Percentiles rank a stretch among this genome's conserved stretches.
Evolutionary conservation across 2,113 vertebrate genomes (phyloP).

Genomic region (Anhinga rufa): DNA sequence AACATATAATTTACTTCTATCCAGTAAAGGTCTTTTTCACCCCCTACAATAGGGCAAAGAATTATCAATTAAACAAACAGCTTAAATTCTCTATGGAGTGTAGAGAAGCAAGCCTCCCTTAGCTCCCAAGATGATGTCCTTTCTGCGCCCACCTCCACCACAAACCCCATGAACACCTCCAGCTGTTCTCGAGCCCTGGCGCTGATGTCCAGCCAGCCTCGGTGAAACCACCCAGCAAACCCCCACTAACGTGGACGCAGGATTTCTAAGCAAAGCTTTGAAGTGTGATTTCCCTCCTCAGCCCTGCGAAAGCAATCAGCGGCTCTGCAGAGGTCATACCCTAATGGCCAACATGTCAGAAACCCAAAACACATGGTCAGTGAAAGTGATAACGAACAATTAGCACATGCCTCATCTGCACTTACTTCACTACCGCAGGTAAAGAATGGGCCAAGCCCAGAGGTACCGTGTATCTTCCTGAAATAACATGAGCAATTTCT

Average conservation of each 20-base stretch:
- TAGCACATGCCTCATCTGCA: conserved; percentile 40
- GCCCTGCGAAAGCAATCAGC: neutral
- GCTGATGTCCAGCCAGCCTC: neutral
- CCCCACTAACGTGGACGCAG: fast-evolving
- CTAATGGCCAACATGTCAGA: neutral
- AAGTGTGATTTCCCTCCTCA: neutral
- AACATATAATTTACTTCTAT: neutral
- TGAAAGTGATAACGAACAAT: conserved; percentile 3
- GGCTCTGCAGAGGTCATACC: neutral
- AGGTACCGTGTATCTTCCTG: conserved; percentile 55
- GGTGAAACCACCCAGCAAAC: neutral
- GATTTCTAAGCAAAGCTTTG: neutral
- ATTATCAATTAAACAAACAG: neutral
- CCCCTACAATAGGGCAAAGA: neutral
- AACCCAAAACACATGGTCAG: neutral
- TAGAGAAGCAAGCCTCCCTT: neutral
- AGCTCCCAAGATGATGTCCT: neutral
- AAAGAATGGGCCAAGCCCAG: conserved; percentile 52
- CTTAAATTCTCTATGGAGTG: neutral
- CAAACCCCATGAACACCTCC: neutral
- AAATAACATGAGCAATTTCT: conserved; percentile 67
- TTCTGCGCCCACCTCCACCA: neutral
- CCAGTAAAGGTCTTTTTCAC: neutral
- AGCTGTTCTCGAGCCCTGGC: fast-evolving
- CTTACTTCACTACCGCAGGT: conserved; percentile 58